A percentile compares a stretch with the other conserved stretches of the same genome.
phyloP scores from a whole-genome alignment of 2,113 vertebrate species.

The Oxyura jamaicensis region DNA sequence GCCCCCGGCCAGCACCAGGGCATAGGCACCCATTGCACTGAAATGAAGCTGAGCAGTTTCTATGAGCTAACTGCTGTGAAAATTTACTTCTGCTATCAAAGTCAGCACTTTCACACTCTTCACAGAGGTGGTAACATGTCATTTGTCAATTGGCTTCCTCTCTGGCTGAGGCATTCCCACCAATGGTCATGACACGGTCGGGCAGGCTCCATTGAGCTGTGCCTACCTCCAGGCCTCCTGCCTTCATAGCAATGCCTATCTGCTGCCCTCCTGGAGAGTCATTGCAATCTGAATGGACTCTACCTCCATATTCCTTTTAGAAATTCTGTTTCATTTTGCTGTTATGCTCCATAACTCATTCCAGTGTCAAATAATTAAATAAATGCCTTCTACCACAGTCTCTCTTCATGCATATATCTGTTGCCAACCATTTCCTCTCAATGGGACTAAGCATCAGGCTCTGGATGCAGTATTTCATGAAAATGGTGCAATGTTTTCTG shows the following conservation, averaged over 20 bases:
- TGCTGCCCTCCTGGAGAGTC: neutral
- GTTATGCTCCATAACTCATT: neutral
- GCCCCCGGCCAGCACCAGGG: accelerated
- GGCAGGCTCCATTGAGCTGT: neutral
- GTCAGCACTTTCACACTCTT: too few species aligned
- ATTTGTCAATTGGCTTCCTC: neutral
- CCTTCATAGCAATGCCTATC: neutral
- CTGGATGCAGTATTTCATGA: neutral
- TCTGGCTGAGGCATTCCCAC: neutral
- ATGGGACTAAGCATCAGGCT: neutral
- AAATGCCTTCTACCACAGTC: neutral
- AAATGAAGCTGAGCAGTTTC: neutral
- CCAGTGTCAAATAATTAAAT: neutral
- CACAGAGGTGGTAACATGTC: neutral
- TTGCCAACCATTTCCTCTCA: neutral
- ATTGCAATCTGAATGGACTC: neutral
- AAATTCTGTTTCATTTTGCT: neutral
- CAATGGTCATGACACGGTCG: accelerated
- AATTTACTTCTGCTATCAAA: neutral
- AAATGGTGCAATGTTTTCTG: neutral
- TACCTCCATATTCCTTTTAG: neutral
- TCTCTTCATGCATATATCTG: accelerated
- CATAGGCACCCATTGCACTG: neutral
- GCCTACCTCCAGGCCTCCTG: neutral
- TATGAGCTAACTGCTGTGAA: neutral